Base-by-base conservation (phyloP, 2,113 vertebrate genomes). In the Cyanoliseus patagonus region DNA sequence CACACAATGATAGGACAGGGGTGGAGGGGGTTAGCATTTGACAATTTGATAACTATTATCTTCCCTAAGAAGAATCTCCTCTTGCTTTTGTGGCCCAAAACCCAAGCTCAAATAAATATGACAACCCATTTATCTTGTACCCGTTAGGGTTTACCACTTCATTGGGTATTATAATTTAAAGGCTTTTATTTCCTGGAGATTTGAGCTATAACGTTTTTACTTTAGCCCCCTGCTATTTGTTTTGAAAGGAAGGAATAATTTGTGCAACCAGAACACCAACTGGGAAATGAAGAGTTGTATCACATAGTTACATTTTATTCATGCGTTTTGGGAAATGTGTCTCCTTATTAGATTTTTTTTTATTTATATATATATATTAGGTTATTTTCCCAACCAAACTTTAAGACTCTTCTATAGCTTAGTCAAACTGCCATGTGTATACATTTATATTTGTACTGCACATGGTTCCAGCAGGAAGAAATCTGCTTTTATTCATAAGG, bases 111-210 rank as follows among this genome's bases (percentile, higher is more conserved):
- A 98, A 96, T 96, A 98, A 97, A 97, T 97, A 97, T 98, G 98
- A 98, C 97, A 98, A 98, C 97, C 97, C 97, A 98, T 98, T 98
- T 97, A 98, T 98, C 97, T 97, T 97, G 91, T 95, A 98, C 98
- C 98, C 97, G 92, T 98, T 98, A 98, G 97, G 97, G 97, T 97
- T 98, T 98, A 98, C 98, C 98, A 98, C 98, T 98, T 98, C 98
- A 98, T 98, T 98, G 98, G 98, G 96, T 98, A 95, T 99, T 98
- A 98, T 98, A 98, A 97, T 98, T 98, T 98, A 98, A 98, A 98
- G 97, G 94, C 97, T 98, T 98, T 99, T 98, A 98, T 98, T 98
- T 98, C 98, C 97, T 97, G 96, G 97, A 97, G 98, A 98, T 98
- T 98, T 98, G 98, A 98, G 97, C 96, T 97, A 91, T 98, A 98